Conservation (phyloP, 2,888 invertebrate genomes). For the Trichopoda pennipes region DNA sequence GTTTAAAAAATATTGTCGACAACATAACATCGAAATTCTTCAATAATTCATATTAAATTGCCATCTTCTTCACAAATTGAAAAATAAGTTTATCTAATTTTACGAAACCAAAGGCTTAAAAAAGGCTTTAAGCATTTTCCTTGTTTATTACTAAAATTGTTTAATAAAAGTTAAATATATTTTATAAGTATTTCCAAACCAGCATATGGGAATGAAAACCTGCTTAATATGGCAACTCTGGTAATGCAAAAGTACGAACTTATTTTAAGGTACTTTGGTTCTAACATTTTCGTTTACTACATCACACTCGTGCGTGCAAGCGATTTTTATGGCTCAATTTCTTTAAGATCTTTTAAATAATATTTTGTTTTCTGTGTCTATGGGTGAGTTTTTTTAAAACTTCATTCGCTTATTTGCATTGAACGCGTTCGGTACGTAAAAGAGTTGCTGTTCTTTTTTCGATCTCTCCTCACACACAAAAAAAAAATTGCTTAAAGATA, state of each 20-base stretch:
- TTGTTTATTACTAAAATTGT: too few species aligned
- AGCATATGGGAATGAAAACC: not conserved
- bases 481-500: slow-evolving; percentile 11
- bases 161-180: too few species aligned
- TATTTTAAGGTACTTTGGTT: not conserved
- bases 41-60: too few species aligned
- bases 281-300: not conserved
- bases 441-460: slow-evolving; percentile 51
- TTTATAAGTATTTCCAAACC: too few species aligned
- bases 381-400: slow-evolving; percentile 39
- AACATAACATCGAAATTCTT: too few species aligned
- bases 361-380: slow-evolving; percentile 3
- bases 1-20: too few species aligned
- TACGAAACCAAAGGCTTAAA: too few species aligned
- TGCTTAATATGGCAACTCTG: not conserved
- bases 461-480: slow-evolving; percentile 22
- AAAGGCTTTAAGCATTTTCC: too few species aligned
- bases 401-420: slow-evolving; percentile 75
- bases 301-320: slow-evolving; percentile 12
- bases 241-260: not conserved
- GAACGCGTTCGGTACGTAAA: slow-evolving; percentile 74
- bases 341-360: slow-evolving; percentile 57
- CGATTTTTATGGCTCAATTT: slow-evolving; percentile 52
- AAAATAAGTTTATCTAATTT: too few species aligned
- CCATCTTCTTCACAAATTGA: too few species aligned